Percentiles rank a stretch among this genome's conserved stretches.
phyloP scores from a whole-genome alignment of 2,888 invertebrate genomes.

The Schizaphis graminum region DNA sequence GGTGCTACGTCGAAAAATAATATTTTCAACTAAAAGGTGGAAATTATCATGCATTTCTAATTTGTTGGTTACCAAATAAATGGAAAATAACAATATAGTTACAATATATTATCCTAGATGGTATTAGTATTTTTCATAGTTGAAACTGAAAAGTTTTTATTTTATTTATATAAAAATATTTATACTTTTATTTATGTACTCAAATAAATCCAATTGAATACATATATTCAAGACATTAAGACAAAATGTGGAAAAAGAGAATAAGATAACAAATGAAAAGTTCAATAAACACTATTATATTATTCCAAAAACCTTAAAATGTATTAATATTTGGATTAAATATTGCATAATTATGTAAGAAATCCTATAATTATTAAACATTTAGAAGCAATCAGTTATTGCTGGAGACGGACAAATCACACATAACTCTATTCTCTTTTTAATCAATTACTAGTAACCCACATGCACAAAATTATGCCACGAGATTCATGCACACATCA shows the following conservation, averaged over 20 bases:
- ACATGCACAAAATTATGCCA: too few species aligned
- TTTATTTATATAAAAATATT: background rate
- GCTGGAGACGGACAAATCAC: too few species aligned
- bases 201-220: background rate
- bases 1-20: background rate
- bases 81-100: background rate
- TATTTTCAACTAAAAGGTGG: background rate
- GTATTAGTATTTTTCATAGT: background rate
- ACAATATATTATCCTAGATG: background rate
- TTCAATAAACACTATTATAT: too few species aligned
- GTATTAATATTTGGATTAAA: background rate
- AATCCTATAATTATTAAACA: too few species aligned
- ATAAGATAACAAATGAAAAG: background rate
- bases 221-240: background rate
- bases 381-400: too few species aligned
- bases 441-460: too few species aligned
- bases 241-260: background rate
- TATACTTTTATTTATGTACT: background rate
- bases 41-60: background rate
- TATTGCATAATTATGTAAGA: background rate
- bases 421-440: too few species aligned
- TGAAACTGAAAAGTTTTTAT: background rate
- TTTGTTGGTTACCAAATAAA: background rate
- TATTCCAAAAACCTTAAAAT: background rate
- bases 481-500: too few species aligned